Evolutionary conservation across 2,888 invertebrate genomes (phyloP).

Genomic region (Archaeoteleia sp.): DNA sequence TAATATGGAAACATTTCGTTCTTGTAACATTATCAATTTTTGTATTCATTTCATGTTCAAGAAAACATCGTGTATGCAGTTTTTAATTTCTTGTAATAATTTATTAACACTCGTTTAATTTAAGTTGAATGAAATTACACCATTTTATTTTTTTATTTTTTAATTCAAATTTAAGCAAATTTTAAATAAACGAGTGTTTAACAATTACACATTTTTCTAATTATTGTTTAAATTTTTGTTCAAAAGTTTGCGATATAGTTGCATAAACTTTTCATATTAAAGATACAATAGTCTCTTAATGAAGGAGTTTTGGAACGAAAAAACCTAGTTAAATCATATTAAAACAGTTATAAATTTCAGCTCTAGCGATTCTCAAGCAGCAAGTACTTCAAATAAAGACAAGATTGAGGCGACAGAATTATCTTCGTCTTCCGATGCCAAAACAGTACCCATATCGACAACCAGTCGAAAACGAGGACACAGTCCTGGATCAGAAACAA

Average conservation of each 20-base stretch:
- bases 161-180: too few species aligned
- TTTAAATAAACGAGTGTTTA: too few species aligned
- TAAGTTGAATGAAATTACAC: too few species aligned
- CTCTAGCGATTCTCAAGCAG: constrained; percentile 5
- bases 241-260: too few species aligned
- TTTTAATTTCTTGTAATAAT: constrained; percentile 2
- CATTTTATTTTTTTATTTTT: too few species aligned
- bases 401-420: background rate
- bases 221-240: too few species aligned
- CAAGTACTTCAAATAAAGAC: constrained; percentile 9
- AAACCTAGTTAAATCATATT: too few species aligned
- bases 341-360: constrained; percentile 13
- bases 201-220: too few species aligned
- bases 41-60: constrained; percentile 11
- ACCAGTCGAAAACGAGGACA: constrained; percentile 66
- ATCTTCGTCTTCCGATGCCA: constrained; percentile 3
- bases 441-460: constrained; percentile 37
- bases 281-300: too few species aligned
- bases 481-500: constrained; percentile 61
- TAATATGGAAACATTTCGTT: background rate
- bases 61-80: constrained; percentile 15
- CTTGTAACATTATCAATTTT: constrained; percentile 4
- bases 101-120: too few species aligned
- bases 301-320: too few species aligned
- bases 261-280: too few species aligned